These are phyloP conservation scores for Hirtodrosophila confusa DNA, from an alignment of 2,888 invertebrate species.

Conservation along the genomic window DNA sequence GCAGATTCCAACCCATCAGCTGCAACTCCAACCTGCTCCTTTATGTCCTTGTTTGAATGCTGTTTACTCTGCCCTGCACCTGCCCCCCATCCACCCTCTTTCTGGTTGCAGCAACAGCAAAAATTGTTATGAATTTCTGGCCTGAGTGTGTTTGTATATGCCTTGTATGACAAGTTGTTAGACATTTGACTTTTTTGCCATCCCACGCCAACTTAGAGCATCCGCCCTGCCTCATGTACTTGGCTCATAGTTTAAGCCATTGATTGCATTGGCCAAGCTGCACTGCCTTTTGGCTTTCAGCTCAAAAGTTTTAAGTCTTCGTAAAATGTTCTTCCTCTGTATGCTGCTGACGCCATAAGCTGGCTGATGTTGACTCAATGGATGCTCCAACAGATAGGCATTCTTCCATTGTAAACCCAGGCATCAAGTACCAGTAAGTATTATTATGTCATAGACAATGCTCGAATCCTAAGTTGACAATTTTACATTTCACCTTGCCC, in stretches of 20 bases:
- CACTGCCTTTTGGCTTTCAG: conserved; percentile 44
- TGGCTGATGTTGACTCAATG: conserved; percentile 60
- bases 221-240: not conserved
- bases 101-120: conserved; percentile 41
- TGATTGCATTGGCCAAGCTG: conserved; percentile 69
- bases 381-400: conserved; percentile 57
- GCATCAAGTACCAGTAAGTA: conserved; percentile 58
- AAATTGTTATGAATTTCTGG: conserved; percentile 68
- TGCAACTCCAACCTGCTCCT: not conserved
- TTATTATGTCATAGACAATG: conserved; percentile 44
- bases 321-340: conserved; percentile 57
- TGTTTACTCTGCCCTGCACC: conserved; percentile 33
- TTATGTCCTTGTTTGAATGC: conserved; percentile 6
- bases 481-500: not conserved
- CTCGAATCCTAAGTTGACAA: conserved; percentile 20
- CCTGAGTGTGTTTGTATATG: conserved; percentile 31
- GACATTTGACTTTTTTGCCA: conserved; percentile 62
- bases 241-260: conserved; percentile 68
- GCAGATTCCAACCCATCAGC: not conserved
- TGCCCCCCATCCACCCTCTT: not conserved
- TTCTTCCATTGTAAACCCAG: conserved; percentile 50
- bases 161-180: conserved; percentile 76
- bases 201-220: conserved; percentile 13
- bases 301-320: conserved; percentile 64
- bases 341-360: conserved; percentile 58